phyloP scores from a whole-genome alignment of 2,113 vertebrate genomes.

The Chrysochloris asiatica region DNA sequence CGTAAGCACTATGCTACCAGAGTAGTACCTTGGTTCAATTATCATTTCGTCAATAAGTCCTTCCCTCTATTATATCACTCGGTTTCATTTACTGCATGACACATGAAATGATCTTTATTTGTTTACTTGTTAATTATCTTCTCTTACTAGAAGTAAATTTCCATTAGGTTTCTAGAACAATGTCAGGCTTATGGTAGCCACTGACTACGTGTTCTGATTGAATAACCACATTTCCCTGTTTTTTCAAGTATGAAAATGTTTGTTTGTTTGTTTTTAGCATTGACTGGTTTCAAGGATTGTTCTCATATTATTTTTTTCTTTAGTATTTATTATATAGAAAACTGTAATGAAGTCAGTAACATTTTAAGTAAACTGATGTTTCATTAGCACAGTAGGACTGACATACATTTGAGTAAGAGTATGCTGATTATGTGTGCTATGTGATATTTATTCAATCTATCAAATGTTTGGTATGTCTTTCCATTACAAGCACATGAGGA shows the following conservation, averaged over 20 bases:
- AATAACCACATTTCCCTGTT: neutral
- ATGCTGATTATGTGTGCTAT: neutral
- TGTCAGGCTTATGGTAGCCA: neutral
- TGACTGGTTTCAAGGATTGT: conserved; percentile 16
- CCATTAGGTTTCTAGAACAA: neutral
- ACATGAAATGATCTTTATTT: neutral
- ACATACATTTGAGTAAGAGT: neutral
- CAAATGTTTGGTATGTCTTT: neutral
- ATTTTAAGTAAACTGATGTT: conserved; percentile 25
- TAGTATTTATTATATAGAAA: neutral
- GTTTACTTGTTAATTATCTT: neutral
- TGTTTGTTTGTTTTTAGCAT: conserved; percentile 23
- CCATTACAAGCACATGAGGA: neutral
- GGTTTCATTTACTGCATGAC: neutral
- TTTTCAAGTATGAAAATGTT: conserved; percentile 7
- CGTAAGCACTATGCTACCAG: no score
- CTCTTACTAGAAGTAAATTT: neutral
- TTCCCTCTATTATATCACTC: neutral
- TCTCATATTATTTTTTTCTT: neutral
- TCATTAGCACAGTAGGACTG: neutral
- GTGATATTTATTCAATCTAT: neutral
- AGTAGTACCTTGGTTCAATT: neutral
- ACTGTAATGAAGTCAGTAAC: neutral
- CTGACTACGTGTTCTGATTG: neutral
- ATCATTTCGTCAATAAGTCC: neutral